Percentiles rank a stretch among this genome's conserved stretches.
phyloP scores from a whole-genome alignment of 2,888 invertebrate genomes.

The Lycocerus yunnanus region DNA sequence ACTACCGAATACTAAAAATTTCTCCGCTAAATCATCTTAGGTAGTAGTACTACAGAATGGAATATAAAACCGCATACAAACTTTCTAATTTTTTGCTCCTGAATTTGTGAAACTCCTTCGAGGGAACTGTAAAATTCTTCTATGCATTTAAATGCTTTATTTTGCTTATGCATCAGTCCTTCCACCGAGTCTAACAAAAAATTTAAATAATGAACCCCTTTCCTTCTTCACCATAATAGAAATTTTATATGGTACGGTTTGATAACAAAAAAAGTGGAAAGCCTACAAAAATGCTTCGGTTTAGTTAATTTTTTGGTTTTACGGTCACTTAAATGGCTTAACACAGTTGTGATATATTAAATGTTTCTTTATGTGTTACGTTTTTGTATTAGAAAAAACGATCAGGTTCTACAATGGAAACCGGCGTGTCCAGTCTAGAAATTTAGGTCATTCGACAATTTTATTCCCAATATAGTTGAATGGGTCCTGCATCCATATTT shows the following conservation, averaged over 20 bases:
- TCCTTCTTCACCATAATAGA: constrained; percentile 25
- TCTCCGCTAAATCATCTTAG: background rate
- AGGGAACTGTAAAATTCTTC: constrained; percentile 54
- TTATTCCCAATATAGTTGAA: background rate
- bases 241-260: constrained; percentile 22
- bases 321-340: constrained; percentile 32
- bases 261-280: constrained; percentile 45
- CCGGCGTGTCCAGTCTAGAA: background rate
- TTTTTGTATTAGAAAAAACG: background rate
- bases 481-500: no score
- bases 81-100: constrained; percentile 50
- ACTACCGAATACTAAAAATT: background rate
- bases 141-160: constrained; percentile 57
- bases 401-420: background rate
- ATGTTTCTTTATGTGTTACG: background rate
- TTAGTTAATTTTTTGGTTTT: constrained; percentile 38
- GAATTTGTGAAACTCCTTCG: constrained; percentile 46
- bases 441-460: background rate
- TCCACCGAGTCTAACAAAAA: constrained; percentile 39
- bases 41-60: background rate
- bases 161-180: constrained; percentile 43
- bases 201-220: constrained; percentile 44
- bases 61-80: constrained; percentile 44
- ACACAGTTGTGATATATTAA: background rate
- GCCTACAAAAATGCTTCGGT: constrained; percentile 34